These are phyloP conservation scores for Microctenopoma lineatum DNA, from an alignment of 2,797 vertebrate species.

Conservation along the genomic window DNA sequence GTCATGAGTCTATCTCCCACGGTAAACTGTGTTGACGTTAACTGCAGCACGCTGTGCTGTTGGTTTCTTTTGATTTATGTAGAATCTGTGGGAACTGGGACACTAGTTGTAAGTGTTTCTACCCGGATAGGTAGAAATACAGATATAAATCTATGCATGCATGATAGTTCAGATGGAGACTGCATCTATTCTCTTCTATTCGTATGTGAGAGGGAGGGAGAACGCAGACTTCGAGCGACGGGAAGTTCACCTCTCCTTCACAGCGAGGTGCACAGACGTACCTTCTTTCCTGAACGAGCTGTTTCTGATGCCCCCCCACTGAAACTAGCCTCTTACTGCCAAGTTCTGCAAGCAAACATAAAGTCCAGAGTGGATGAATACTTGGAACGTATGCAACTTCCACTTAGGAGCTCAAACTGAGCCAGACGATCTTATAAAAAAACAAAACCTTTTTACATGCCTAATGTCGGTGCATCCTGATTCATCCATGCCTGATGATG, in stretches of 20 bases:
- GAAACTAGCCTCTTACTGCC: constrained; percentile 49
- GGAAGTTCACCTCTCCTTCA: not conserved
- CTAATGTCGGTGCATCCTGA: constrained; percentile 8
- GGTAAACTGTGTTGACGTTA: constrained; percentile 50
- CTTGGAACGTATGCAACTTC: constrained; percentile 38
- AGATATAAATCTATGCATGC: not conserved
- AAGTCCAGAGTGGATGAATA: constrained; percentile 55
- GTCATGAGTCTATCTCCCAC: constrained; percentile 43
- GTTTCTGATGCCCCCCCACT: constrained; percentile 54
- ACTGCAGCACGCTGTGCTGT: constrained; percentile 39
- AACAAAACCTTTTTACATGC: not conserved
- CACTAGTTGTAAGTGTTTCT: constrained; percentile 37
- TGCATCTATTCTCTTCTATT: no score
- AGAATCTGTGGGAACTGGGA: constrained; percentile 52
- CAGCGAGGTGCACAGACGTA: constrained; percentile 54
- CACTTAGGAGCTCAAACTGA: constrained; percentile 32
- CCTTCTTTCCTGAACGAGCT: constrained; percentile 59
- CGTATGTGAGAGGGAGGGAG: not conserved
- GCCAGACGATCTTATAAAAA: not conserved
- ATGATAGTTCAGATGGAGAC: not conserved
- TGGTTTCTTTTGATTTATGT: constrained; percentile 47
- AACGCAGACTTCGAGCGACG: constrained; percentile 9
- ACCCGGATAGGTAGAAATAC: constrained; percentile 12
- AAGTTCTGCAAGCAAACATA: constrained; percentile 65
- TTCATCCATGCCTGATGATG: constrained; percentile 26